These are phyloP conservation scores for Acrobasis suavella DNA, from an alignment of 2,888 invertebrate species.

Conservation along the genomic window DNA sequence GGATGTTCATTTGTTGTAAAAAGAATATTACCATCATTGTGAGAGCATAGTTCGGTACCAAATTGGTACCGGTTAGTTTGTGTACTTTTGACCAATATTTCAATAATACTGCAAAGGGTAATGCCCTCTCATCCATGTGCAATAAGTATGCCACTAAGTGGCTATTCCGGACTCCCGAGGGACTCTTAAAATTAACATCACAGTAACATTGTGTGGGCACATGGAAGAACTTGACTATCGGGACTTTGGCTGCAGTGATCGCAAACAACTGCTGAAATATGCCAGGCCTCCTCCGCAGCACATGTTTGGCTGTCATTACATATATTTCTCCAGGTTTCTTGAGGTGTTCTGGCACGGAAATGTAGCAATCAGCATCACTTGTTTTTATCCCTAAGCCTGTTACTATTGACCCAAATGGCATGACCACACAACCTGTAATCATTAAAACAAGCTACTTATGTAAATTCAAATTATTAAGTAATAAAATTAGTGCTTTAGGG, in stretches of 20 bases:
- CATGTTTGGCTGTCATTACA: conserved; percentile 51
- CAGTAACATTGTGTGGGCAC: conserved; percentile 81
- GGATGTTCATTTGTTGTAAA: conserved; percentile 83
- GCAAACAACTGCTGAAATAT: conserved; percentile 80
- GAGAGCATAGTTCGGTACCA: conserved; percentile 86
- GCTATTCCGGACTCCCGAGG: conserved; percentile 86
- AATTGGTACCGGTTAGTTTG: conserved; percentile 78
- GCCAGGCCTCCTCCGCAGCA: conserved; percentile 52
- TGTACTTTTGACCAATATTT: conserved; percentile 89
- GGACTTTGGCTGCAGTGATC: conserved; percentile 87
- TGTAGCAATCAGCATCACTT: conserved; percentile 89
- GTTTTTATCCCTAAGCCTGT: conserved; percentile 86
- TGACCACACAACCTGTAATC: conserved; percentile 57
- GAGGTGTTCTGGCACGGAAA: conserved; percentile 61
- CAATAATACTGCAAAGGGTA: conserved; percentile 84
- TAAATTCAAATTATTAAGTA: no score
- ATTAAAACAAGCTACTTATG: conserved; percentile 3
- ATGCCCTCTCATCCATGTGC: conserved; percentile 78
- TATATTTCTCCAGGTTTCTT: conserved; percentile 30
- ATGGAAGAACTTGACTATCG: conserved; percentile 89
- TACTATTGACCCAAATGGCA: conserved; percentile 88
- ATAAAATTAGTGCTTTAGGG: not conserved
- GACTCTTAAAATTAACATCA: conserved; percentile 88
- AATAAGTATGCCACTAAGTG: conserved; percentile 83
- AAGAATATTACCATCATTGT: conserved; percentile 86